Evolutionary conservation across 2,888 invertebrate species (phyloP).

Genomic region (Andrena minutula): DNA sequence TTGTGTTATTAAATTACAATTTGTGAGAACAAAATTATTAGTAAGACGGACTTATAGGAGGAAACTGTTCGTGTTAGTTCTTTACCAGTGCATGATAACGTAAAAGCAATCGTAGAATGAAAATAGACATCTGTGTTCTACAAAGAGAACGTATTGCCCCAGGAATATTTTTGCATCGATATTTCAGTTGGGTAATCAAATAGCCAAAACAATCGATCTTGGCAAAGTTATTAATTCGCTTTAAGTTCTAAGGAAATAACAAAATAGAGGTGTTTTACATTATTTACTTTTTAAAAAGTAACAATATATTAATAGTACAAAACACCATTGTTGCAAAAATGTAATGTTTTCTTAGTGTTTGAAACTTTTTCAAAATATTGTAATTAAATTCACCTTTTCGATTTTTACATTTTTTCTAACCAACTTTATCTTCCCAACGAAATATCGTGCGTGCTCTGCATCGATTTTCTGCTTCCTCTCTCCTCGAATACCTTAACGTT

Average conservation of each 20-base stretch:
- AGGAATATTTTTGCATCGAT: neutral
- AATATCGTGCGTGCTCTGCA: conserved; percentile 14
- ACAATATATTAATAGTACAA: neutral
- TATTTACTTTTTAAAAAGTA: neutral
- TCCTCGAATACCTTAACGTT: neutral
- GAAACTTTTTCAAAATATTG: neutral
- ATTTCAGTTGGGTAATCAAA: neutral
- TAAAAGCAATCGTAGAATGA: neutral
- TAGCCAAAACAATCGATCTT: neutral
- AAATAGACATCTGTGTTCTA: conserved; percentile 6
- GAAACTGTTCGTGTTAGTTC: no score
- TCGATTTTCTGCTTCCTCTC: conserved; percentile 45
- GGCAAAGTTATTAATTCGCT: no score
- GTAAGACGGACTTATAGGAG: no score
- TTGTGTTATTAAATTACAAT: no score
- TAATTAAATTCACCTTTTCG: neutral
- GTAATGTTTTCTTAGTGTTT: neutral
- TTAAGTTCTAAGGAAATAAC: no score
- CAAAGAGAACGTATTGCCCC: neutral
- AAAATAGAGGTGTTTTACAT: no score
- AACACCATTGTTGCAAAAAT: neutral
- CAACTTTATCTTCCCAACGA: neutral
- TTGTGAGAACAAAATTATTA: no score
- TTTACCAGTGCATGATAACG: neutral
- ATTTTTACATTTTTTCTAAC: neutral